A percentile compares a stretch with the other conserved stretches of the same genome.
Evolutionary conservation across 1,140 invertebrate species (phyloP).

Genomic region (Vollenhovia emeryi): DNA sequence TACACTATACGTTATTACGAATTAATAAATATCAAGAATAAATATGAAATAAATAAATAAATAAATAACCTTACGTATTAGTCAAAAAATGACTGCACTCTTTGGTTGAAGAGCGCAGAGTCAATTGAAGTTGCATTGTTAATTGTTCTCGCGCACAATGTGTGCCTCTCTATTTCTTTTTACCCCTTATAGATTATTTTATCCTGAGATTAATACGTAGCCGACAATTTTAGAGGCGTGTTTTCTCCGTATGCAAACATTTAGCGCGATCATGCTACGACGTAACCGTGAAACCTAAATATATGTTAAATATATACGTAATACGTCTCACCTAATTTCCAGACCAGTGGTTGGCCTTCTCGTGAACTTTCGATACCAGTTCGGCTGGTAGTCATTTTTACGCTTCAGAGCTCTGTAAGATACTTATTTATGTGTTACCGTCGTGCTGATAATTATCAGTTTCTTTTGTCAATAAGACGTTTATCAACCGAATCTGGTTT

Average conservation of each 20-base stretch:
- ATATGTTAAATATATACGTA: background rate
- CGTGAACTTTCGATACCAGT: background rate
- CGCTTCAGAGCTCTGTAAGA: background rate
- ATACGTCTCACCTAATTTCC: background rate
- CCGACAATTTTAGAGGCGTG: background rate
- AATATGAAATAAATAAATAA: too few relatives aligned
- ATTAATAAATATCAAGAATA: too few relatives aligned
- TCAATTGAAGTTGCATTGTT: too few relatives aligned
- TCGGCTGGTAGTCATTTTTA: background rate
- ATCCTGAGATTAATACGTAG: background rate
- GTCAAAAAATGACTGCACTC: too few relatives aligned
- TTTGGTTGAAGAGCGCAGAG: too few relatives aligned
- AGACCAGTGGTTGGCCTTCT: constrained; percentile 24
- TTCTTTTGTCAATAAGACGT: background rate
- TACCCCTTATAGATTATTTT: too few relatives aligned
- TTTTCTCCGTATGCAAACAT: too few relatives aligned
- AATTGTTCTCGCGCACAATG: too few relatives aligned
- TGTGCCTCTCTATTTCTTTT: background rate
- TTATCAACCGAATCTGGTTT: background rate
- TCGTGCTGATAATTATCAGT: background rate
- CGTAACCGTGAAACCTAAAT: background rate
- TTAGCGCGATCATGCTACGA: background rate
- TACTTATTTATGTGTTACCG: background rate
- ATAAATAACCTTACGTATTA: too few relatives aligned
- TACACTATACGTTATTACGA: too few relatives aligned